A percentile compares a stretch with the other conserved stretches of the same genome.
phyloP scores from a whole-genome alignment of 2,797 vertebrate species.

The Cynodonichthys magdalenae region DNA sequence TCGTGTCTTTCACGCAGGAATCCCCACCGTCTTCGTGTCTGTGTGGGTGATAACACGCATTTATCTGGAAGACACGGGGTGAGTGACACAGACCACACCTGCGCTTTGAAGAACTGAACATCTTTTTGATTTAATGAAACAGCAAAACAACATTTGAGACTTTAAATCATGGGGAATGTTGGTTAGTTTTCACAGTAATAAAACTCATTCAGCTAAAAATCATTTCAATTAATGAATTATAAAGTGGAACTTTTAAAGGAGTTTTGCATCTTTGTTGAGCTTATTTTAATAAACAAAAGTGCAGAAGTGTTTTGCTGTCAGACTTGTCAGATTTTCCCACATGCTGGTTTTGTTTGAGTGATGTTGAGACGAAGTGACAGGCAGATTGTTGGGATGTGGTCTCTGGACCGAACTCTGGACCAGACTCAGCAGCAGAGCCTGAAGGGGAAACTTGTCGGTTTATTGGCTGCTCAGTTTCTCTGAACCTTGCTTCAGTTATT shows the following conservation, averaged over 20 bases:
- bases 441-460: constrained; percentile 2
- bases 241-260: too few species aligned
- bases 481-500: too few species aligned
- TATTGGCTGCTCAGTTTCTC: too few species aligned
- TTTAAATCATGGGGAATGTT: too few species aligned
- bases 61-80: constrained; percentile 89
- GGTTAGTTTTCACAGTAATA: too few species aligned
- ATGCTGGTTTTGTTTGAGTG: fast-evolving
- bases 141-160: too few species aligned
- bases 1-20: constrained; percentile 71
- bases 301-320: neutral
- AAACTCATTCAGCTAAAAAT: too few species aligned
- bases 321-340: neutral
- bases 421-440: neutral
- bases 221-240: too few species aligned
- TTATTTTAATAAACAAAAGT: too few species aligned
- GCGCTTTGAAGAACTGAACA: too few species aligned
- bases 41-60: constrained; percentile 86
- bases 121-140: too few species aligned
- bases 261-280: too few species aligned
- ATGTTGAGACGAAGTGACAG: neutral
- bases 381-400: neutral
- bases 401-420: neutral
- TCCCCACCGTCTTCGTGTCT: constrained; percentile 86
- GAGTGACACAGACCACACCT: constrained; percentile 49